Base-by-base conservation (phyloP, 2,888 invertebrate species). In the Pammene fasciana region DNA sequence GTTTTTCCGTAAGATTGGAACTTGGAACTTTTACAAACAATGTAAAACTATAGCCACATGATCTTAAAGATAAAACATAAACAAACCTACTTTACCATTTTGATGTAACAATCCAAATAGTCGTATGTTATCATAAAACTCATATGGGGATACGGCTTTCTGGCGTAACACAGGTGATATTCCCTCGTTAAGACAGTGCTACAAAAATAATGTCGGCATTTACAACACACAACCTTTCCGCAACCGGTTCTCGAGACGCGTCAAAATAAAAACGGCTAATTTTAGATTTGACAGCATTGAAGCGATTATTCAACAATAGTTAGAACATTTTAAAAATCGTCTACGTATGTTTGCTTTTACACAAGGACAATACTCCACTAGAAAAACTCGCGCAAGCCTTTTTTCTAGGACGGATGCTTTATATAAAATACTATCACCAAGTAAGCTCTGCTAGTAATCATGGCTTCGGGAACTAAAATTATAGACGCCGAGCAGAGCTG, bases 161-260 rank as follows among this genome's bases (percentile, higher is more conserved):
- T 50, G 50, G 11, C 2, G 34, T 52, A 18, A 11, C 50, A 11
- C 18, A 5, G n/a, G 5, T n/a, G 11, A 16, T 43, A 52, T 10
- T 8, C 46, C 11, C 9, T 14, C 36, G 16, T 36, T 13, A 48
- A 61, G 36, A 52, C 14, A 38, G 38, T 38, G 14, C 48, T 52
- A 62, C 18, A 38, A 50, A 52, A 64, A 54, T 45, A 34, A 55
- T 45, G 34, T 11, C 34, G 6, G 43, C 50, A 52, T 61, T 50
- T 62, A 62, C 61, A 45, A 59, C 36, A 59, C 26, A 36, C 5
- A 85, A 86, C 85, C 83, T 85, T 84, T 77, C 71, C 72, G 73
- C 75, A 77, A 86, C 86, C 83, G 86, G 85, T 86, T 86, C 74
- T 71, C 55, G 71, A 78, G 18, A 60, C 75, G 80, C 77, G 79